Base-by-base conservation (phyloP, 2,888 invertebrate species). In the Campopleginae sp. region DNA sequence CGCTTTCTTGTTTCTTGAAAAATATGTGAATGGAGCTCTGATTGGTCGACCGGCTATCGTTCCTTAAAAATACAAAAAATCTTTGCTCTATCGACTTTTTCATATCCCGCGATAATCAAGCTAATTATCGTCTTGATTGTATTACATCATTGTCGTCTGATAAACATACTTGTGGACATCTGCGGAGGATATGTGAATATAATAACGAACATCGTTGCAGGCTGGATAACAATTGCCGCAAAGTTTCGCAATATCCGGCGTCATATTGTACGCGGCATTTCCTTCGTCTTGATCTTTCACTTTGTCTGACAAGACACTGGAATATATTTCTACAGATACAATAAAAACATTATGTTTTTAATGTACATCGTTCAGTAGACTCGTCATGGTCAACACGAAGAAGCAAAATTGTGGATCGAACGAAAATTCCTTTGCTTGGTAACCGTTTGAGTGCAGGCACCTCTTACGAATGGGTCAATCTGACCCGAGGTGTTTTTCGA, bases 251-350 rank as follows among this genome's bases (percentile, higher is more conserved):
- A 80, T 70, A 75, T 84, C 84, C 31, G 63, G 61, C 33, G 87
- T 71, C 5, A 87, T 75, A 46, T 27, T 63, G 44, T 80, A 77
- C 7, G 42, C 33, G 6, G 58, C 63, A 8, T 79, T 58, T 1
- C 82, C 80, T 1, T 86, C 68, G 10, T 70, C 77, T 3, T 65
- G 33, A n/a, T 80, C 61, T 2, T 86, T 31, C 5, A 88, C 81
- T 3, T 90, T 86, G 38, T 90, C 81, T 0, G 92, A 94, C 38
- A 94, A 93, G 84, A 95, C 94, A 1, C 90, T 92, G 88, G 94
- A 94, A 90, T 95, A 95, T 88, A 94, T 94, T 85, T 92, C 94
- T 87, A 4, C 17, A 72, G 93, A 93, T 87, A 94, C 44, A 51
- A 48, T 1, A 19, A 23, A 17, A 19, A 68, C 51, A 46, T 33